A percentile compares a stretch with the other conserved stretches of the same genome.
Evolutionary conservation across 2,888 invertebrate genomes (phyloP).

Genomic region (Noctua janthe): DNA sequence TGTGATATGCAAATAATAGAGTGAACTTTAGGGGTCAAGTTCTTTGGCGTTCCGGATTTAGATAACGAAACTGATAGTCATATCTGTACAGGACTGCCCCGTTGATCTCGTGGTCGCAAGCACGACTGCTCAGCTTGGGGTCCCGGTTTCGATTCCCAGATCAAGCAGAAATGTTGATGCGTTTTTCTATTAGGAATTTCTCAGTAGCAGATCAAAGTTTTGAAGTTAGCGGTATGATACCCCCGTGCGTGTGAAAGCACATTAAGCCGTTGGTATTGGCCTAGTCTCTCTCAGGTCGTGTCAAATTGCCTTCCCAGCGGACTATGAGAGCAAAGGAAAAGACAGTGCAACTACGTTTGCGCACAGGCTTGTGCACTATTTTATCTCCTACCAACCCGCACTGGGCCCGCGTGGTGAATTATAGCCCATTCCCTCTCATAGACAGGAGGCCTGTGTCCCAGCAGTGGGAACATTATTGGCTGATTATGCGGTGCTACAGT

Average conservation of each 20-base stretch:
- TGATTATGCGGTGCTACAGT: no score
- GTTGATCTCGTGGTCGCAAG: neutral
- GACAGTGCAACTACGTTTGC: neutral
- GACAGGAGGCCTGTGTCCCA: no score
- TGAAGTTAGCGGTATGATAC: neutral
- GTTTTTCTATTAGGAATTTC: neutral
- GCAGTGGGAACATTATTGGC: no score
- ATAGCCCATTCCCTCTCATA: no score
- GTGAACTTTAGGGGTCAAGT: constrained; percentile 53
- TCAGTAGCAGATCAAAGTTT: neutral
- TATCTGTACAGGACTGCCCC: neutral
- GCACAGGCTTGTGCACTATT: neutral
- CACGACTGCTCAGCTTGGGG: constrained; percentile 1
- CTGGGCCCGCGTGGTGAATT: no score
- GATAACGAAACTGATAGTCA: constrained; percentile 1
- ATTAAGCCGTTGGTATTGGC: neutral
- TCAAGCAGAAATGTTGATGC: neutral
- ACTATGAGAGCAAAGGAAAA: neutral
- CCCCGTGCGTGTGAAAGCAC: neutral
- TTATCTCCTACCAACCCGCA: neutral
- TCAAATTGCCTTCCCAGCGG: neutral
- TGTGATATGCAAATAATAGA: constrained; percentile 62
- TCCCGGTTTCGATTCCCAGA: neutral
- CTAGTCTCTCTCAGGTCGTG: neutral
- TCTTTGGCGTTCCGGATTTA: constrained; percentile 29